phyloP scores from a whole-genome alignment of 2,113 vertebrate species.

The Pseudorasbora parva region DNA sequence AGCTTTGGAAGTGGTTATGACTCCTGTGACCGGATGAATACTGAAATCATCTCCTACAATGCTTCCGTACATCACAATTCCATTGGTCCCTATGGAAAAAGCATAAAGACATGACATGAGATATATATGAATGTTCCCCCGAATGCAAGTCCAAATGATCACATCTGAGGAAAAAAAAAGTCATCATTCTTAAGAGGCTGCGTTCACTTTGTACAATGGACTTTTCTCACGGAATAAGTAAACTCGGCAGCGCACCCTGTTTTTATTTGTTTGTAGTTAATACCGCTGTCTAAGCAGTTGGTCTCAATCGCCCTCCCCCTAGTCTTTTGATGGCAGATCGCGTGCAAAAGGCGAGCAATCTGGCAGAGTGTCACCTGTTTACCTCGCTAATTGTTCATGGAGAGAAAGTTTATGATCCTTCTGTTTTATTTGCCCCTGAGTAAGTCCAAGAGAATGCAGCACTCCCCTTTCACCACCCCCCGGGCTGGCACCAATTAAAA shows the following conservation, averaged over 20 bases:
- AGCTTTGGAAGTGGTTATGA: slow-evolving; percentile 83
- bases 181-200: slow-evolving; percentile 26
- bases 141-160: slow-evolving; percentile 32
- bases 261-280: slow-evolving; percentile 63
- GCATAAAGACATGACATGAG: slow-evolving; percentile 4
- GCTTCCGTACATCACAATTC: slow-evolving; percentile 86
- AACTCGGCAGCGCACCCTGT: slow-evolving; percentile 34
- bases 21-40: slow-evolving; percentile 85
- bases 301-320: slow-evolving; percentile 43
- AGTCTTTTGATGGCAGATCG: slow-evolving; percentile 68
- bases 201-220: slow-evolving; percentile 41
- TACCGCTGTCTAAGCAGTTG: slow-evolving; percentile 63
- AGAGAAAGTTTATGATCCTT: slow-evolving; percentile 74
- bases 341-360: slow-evolving; percentile 67
- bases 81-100: slow-evolving; percentile 81
- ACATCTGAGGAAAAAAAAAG: slow-evolving; percentile 11
- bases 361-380: slow-evolving; percentile 64
- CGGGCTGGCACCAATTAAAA: slow-evolving; percentile 67
- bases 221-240: slow-evolving; percentile 52
- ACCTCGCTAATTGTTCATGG: slow-evolving; percentile 61
- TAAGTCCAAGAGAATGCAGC: slow-evolving; percentile 69
- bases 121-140: background rate
- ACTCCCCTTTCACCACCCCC: slow-evolving; percentile 44
- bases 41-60: slow-evolving; percentile 84
- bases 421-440: slow-evolving; percentile 76